Base-by-base conservation (phyloP, 2,113 vertebrate species). In the Lethenteron camtschaticum region DNA sequence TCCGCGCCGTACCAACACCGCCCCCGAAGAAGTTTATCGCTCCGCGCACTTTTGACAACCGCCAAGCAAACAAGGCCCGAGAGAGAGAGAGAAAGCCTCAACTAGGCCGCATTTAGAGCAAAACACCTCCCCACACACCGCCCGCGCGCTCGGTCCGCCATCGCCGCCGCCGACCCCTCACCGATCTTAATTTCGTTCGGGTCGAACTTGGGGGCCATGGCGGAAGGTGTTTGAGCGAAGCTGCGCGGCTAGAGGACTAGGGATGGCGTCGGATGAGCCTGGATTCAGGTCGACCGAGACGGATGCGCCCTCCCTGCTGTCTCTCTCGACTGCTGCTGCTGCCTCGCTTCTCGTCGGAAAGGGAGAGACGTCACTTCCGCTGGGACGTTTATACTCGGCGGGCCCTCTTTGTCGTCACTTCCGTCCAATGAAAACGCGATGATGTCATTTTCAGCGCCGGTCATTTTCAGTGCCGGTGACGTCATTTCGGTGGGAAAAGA, bases 171-270 rank as follows among this genome's bases (percentile, higher is more conserved):
- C 11, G 57, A 76, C 76, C 91, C 90, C 92, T 13, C 82, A 96
- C 92, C 90, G 74, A 96, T 73, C 85, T 96, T 94, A 76, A 88
- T 78, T 77, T 96, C 90, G 75, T 77, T 92, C 77, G 91, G 89
- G 73, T 96, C 90, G 80, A 95, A 90, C 75, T 96, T 96, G 41
- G 91, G 90, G 75, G 91, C 88, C 91, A 96, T 96, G 74, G 55
- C 41, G 10, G 57, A 9, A 55, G 79, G 79, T 58, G 73, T 76
- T 69, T 72, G 77, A 72, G 24, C 63, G 14, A 9, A 59, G 41
- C 73, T 76, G 73, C 76, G 81, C 79, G 73, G 75, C 75, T 80
- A 73, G 74, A 74, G 69, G 76, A 72, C 73, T 73, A 11, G 75
- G 79, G 79, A 82, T 80, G 78, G 81, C 82, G 82, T 89, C 85